phyloP scores from a whole-genome alignment of 1,140 invertebrate genomes.

The Trichoplusia ni region DNA sequence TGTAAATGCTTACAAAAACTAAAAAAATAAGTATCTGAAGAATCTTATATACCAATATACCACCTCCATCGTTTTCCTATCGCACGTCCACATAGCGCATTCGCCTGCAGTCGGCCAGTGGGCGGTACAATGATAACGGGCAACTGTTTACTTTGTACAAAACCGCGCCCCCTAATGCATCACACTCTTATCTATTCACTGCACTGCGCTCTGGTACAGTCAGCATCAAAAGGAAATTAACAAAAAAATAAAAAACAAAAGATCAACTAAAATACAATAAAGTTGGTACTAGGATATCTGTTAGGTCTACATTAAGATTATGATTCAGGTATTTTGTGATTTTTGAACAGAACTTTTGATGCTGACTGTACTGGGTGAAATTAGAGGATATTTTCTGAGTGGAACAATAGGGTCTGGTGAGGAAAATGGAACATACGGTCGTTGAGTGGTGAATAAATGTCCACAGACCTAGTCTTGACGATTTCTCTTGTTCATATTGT shows the following conservation, averaged over 20 bases:
- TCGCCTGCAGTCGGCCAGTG: constrained; percentile 31
- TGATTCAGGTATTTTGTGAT: too few relatives aligned
- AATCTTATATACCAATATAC: too few relatives aligned
- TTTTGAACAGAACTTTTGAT: too few relatives aligned
- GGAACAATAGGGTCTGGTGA: neutral
- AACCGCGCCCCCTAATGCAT: constrained; percentile 53
- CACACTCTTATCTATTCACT: constrained; percentile 56
- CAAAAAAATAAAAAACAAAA: too few relatives aligned
- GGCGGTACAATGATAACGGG: constrained; percentile 36
- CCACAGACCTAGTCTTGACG: neutral
- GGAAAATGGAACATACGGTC: neutral
- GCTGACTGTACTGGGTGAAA: constrained; percentile 9
- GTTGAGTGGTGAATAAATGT: neutral
- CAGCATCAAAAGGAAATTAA: too few relatives aligned
- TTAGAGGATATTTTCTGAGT: constrained; percentile 9
- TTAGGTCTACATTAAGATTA: too few relatives aligned
- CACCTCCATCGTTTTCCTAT: neutral
- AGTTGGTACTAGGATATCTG: too few relatives aligned
- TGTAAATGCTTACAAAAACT: too few relatives aligned
- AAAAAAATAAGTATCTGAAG: too few relatives aligned
- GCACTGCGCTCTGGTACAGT: constrained; percentile 35
- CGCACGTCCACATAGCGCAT: neutral
- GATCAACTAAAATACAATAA: too few relatives aligned
- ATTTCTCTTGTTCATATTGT: too few relatives aligned
- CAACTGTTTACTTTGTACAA: constrained; percentile 52